Evolutionary conservation across 2,113 vertebrate genomes (phyloP).

Genomic region (Columba janthina): DNA sequence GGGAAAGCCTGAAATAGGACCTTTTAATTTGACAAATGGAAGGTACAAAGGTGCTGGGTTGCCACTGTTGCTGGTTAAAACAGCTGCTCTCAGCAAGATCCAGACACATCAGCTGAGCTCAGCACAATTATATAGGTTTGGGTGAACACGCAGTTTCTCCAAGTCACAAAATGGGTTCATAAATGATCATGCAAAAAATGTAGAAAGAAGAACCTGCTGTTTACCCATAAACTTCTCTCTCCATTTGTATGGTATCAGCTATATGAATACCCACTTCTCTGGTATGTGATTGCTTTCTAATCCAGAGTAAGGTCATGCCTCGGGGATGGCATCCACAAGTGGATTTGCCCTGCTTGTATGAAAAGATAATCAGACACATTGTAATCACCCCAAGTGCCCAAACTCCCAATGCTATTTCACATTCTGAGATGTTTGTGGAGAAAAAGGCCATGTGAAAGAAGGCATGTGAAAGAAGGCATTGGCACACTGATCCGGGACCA

Average conservation of each 20-base stretch:
- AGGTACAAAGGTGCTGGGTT: background rate
- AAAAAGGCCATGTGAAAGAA: background rate
- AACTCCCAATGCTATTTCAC: background rate
- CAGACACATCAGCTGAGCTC: background rate
- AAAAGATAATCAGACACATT: background rate
- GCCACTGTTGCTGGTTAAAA: background rate
- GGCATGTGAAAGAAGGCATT: background rate
- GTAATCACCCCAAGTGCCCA: background rate
- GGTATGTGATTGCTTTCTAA: background rate
- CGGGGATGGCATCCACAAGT: background rate
- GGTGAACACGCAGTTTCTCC: background rate
- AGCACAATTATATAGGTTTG: background rate
- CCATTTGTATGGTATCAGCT: background rate
- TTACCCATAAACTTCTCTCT: background rate
- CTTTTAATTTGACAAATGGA: slow-evolving; percentile 10
- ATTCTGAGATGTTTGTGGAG: background rate
- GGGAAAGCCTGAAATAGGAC: background rate
- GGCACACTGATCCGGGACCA: background rate
- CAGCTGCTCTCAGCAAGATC: background rate
- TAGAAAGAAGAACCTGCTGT: background rate
- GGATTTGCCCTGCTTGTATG: background rate
- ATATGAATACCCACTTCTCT: background rate
- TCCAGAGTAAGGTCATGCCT: background rate
- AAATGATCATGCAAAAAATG: background rate
- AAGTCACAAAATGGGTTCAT: background rate